phyloP scores from a whole-genome alignment of 2,113 vertebrate species.

The Archocentrus centrarchus region DNA sequence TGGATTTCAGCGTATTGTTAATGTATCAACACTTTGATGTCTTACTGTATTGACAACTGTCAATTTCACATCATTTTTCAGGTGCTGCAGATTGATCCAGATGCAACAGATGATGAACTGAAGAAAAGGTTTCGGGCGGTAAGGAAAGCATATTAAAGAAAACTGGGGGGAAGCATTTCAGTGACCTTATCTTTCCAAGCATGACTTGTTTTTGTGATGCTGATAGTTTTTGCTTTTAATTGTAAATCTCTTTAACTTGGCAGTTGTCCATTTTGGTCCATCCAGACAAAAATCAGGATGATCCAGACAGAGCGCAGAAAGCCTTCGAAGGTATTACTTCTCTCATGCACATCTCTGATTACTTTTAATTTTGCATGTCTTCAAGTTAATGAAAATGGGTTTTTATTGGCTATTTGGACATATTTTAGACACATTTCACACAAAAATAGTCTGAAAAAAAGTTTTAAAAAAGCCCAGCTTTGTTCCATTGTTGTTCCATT shows the following conservation, averaged over 20 bases:
- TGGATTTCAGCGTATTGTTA: not conserved
- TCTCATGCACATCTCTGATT: not conserved
- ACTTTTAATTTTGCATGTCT: not conserved
- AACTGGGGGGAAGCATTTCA: not conserved
- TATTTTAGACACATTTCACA: too few species aligned
- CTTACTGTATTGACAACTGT: not conserved
- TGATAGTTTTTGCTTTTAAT: not conserved
- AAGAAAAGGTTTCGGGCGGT: conserved; percentile 98
- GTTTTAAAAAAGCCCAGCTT: not conserved
- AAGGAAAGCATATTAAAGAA: conserved; percentile 18
- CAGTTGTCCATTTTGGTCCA: conserved; percentile 98
- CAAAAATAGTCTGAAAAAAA: too few species aligned
- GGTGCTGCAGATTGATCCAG: conserved; percentile 97
- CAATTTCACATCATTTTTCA: not conserved
- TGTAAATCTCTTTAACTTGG: conserved; percentile 33
- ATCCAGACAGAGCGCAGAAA: conserved; percentile 93
- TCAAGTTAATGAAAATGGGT: not conserved
- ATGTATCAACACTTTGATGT: not conserved
- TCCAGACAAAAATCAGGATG: conserved; percentile 98
- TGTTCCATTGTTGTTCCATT: not conserved
- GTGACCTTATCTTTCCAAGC: not conserved
- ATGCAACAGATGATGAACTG: conserved; percentile 95
- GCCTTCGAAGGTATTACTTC: conserved; percentile 92
- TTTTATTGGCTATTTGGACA: not conserved
- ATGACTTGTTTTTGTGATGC: not conserved